These are phyloP conservation scores for Drosophila bifasciata DNA, from an alignment of 1,140 invertebrate genomes.

Conservation along the genomic window DNA sequence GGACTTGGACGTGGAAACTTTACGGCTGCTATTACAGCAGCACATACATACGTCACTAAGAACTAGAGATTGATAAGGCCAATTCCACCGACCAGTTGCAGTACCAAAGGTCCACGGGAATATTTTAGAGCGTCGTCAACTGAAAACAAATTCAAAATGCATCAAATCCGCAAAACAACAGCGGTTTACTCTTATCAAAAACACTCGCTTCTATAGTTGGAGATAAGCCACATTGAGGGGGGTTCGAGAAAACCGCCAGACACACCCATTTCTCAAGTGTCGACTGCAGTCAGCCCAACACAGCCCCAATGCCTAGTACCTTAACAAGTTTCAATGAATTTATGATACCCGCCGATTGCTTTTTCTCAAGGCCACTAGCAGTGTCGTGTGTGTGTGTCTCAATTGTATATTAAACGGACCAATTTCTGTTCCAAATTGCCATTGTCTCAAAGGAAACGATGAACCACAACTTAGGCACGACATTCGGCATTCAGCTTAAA, in stretches of 20 bases:
- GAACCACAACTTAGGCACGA: conserved; percentile 39
- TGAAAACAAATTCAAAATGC: conserved; percentile 35
- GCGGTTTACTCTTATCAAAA: conserved; percentile 26
- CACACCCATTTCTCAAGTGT: conserved; percentile 49
- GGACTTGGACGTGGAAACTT: conserved; percentile 51
- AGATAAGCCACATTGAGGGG: conserved; percentile 29
- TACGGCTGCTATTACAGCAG: conserved; percentile 22
- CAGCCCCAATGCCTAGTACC: not conserved
- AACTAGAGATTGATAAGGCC: conserved; percentile 9
- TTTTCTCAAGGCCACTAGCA: conserved; percentile 15
- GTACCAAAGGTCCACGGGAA: conserved; percentile 3
- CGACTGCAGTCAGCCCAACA: conserved; percentile 6
- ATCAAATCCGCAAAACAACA: conserved; percentile 16
- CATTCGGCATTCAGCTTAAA: conserved; percentile 4
- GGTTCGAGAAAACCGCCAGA: conserved; percentile 13
- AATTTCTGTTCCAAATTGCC: conserved; percentile 31
- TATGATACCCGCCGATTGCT: conserved; percentile 21
- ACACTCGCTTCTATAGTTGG: conserved; percentile 5
- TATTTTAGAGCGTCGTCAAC: conserved; percentile 31
- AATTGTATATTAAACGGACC: conserved; percentile 42
- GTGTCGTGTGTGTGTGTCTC: conserved; percentile 2
- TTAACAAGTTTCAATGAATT: conserved; percentile 39
- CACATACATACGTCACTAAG: conserved; percentile 29
- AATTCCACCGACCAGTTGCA: too few species aligned
- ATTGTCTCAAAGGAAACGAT: conserved; percentile 25